Evolutionary conservation across 2,113 vertebrate genomes (phyloP).

Genomic region (Dolichallabes microphthalmus): DNA sequence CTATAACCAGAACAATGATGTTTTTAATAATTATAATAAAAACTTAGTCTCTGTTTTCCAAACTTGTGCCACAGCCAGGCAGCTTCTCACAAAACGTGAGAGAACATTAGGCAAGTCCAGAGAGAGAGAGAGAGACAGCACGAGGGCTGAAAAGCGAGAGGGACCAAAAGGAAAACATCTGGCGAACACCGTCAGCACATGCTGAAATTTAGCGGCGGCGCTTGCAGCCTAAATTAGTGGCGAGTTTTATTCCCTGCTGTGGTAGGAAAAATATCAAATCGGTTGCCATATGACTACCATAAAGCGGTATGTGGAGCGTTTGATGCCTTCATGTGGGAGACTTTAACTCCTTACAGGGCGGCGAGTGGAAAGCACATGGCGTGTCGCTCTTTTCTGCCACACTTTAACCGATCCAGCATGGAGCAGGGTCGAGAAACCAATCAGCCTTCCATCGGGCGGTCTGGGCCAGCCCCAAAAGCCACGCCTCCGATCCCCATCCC

Average conservation of each 20-base stretch:
- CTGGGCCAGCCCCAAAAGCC: conserved; percentile 26
- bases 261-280: conserved; percentile 82
- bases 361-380: conserved; percentile 55
- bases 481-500: conserved; percentile 27
- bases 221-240: conserved; percentile 82
- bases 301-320: conserved; percentile 77
- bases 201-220: conserved; percentile 77
- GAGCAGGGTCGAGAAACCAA: conserved; percentile 62
- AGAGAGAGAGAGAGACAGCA: conserved; percentile 19
- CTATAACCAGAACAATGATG: conserved; percentile 36
- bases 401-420: conserved; percentile 53
- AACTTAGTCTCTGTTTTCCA: conserved; percentile 26
- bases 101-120: conserved; percentile 30
- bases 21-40: conserved; percentile 41
- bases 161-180: conserved; percentile 73
- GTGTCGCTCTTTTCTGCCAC: conserved; percentile 53
- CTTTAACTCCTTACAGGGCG: conserved; percentile 66
- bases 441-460: conserved; percentile 48
- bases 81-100: conserved; percentile 31
- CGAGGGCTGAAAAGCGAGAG: conserved; percentile 40
- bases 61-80: conserved; percentile 48
- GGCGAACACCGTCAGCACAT: conserved; percentile 72
- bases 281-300: conserved; percentile 80
- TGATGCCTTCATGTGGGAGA: conserved; percentile 80
- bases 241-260: conserved; percentile 80